A percentile compares a stretch with the other conserved stretches of the same genome.
Conservation (phyloP, 2,888 invertebrate genomes). For the Amblyteles armatorius region DNA sequence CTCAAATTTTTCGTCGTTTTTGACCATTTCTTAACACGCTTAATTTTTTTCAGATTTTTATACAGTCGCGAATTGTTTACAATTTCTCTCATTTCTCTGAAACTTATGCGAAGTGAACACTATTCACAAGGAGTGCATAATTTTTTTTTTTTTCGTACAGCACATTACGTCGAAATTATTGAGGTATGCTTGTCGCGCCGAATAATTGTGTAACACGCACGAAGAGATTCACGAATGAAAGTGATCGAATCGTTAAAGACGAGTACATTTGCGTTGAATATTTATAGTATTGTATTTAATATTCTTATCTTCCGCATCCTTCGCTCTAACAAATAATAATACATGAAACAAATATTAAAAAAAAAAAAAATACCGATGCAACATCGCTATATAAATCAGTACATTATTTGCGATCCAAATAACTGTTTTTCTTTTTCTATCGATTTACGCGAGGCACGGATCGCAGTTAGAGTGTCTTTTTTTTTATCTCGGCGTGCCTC, state of each 20-base stretch:
- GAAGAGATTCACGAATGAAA: background rate
- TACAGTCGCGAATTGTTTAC: no score
- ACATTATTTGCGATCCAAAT: background rate
- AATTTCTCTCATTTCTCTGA: no score
- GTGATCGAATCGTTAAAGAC: background rate
- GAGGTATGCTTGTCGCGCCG: background rate
- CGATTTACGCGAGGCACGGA: background rate
- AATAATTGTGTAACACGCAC: background rate
- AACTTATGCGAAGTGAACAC: background rate
- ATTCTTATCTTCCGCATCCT: slow-evolving; percentile 36
- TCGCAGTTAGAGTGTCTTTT: background rate
- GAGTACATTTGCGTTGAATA: slow-evolving; percentile 21
- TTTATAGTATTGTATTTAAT: slow-evolving; percentile 42
- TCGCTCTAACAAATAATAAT: slow-evolving; percentile 60
- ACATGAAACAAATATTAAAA: slow-evolving; percentile 55
- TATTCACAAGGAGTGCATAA: no score
- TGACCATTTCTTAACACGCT: no score
- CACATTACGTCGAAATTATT: background rate
- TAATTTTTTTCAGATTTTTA: no score
- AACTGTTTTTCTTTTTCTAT: background rate
- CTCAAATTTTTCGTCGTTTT: no score
- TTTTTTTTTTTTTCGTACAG: background rate
- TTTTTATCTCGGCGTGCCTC: slow-evolving; percentile 10
- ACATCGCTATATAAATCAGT: slow-evolving; percentile 23
- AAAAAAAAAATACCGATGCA: slow-evolving; percentile 49